Conservation (phyloP, 2,888 invertebrate genomes). For the Psylliodes chrysocephalus region DNA sequence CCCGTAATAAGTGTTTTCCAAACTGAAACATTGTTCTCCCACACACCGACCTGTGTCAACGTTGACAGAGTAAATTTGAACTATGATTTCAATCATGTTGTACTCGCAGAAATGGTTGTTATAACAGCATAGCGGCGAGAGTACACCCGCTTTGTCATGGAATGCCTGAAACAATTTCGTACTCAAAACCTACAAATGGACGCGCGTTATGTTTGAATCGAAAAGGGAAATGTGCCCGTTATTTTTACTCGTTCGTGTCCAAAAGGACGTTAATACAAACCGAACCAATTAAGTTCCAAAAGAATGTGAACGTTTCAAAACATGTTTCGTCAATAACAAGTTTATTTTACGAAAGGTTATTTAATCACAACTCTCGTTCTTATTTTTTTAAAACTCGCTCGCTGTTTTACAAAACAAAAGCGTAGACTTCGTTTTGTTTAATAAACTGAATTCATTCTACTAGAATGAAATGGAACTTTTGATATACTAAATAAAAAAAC, state of each 20-base stretch:
- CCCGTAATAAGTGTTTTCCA: constrained; percentile 10
- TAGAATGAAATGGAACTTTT: too few species aligned
- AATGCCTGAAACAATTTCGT: constrained; percentile 17
- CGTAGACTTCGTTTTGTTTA: too few species aligned
- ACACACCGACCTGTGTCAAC: constrained; percentile 20
- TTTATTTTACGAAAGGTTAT: too few species aligned
- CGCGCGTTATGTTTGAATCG: constrained; percentile 1
- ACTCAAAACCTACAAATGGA: constrained; percentile 5
- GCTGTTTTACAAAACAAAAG: too few species aligned
- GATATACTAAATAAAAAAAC: too few species aligned
- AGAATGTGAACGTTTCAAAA: too few species aligned
- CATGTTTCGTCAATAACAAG: too few species aligned
- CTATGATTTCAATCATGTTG: constrained; percentile 29
- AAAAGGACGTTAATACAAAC: background rate
- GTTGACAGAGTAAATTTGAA: constrained; percentile 28
- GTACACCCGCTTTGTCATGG: constrained; percentile 10
- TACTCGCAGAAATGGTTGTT: constrained; percentile 23
- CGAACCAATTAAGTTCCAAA: too few species aligned
- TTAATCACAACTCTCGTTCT: too few species aligned
- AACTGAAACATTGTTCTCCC: constrained; percentile 17
- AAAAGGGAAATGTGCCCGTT: background rate
- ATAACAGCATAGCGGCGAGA: constrained; percentile 5
- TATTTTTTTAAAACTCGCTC: too few species aligned
- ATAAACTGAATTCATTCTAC: too few species aligned
- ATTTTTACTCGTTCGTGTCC: background rate